Evolutionary conservation across 37 sponge, comb jelly and placozoan species (phyloP), one percentile per base, ranked within the genome.

Genomic region (Eunapius fragilis): DNA sequence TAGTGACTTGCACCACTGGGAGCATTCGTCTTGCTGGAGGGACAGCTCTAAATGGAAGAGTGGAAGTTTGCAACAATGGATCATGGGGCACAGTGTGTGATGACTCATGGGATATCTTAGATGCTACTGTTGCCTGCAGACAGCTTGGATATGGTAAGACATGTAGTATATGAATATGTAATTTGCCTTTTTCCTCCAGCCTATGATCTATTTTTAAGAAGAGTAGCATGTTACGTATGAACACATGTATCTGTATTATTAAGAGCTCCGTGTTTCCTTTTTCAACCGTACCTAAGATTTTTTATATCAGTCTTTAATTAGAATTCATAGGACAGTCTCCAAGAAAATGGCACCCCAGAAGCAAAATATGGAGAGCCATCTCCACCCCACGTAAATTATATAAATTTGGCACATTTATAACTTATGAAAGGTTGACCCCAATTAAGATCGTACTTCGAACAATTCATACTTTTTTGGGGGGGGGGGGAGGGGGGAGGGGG

Each of bases 31-130:
- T 86, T 37, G 72, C 32, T 78, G 80, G 74, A 47, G 87, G 87
- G 33, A 32, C 32, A n/a, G 35, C 23, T 25, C 49, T 34, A 35
- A 37, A 78, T 25, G 87, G 87, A 38, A 80, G 87, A 34, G 87
- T 86, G 33, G 87, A 86, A 35, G 10, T 86, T 0, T 86, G 87
- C 73, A 58, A 73, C 80, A 86, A 86, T 58, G 71, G 70, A 30
- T 25, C 32, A 31, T 86, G 87, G 87, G 87, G 87, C 71, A 86
- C 87, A 38, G 87, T 86, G 25, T 86, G 87, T 86, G 87, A 86
- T 79, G 87, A 86, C 48, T 69, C 23, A 6, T 86, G 87, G 87
- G 87, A 73, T 27, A 78, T 13, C 14, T 23, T 22, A 47, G 87
- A 86, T 79, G 87, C 87, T 71, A 79, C 25, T 32, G 80, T 86